Percentiles rank a stretch among this genome's conserved stretches.
These are phyloP conservation scores for Atherix ibis DNA, from an alignment of 2,888 invertebrate genomes.

Conservation along the genomic window DNA sequence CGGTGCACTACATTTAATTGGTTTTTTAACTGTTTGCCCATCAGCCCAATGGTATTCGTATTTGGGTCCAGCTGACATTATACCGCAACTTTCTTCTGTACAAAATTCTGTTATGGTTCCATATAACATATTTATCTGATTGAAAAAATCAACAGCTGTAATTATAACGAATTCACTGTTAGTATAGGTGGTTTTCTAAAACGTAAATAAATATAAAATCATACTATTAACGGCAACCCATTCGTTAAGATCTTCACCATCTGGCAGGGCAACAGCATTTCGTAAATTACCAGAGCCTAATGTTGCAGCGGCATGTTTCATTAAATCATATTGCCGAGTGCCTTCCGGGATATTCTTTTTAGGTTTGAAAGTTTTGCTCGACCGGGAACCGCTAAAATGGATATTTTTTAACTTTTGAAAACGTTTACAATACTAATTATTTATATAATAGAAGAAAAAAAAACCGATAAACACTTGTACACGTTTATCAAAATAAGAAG, in stretches of 20 bases:
- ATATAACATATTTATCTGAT: conserved; percentile 99
- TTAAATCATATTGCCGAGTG: conserved; percentile 95
- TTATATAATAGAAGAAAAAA: no score
- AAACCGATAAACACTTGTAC: no score
- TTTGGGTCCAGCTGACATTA: conserved; percentile 98
- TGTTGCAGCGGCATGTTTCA: conserved; percentile 98
- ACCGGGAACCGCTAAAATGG: conserved; percentile 41
- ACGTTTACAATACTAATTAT: no score
- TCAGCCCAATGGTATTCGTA: conserved; percentile 99
- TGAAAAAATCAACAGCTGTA: conserved; percentile 98
- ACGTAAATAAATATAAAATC: no score
- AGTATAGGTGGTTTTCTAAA: no score
- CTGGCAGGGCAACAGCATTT: conserved; percentile 90
- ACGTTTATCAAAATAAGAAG: no score
- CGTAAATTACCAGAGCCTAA: conserved; percentile 93
- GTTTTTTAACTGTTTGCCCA: conserved; percentile 94
- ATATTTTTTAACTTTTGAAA: no score
- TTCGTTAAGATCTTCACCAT: conserved; percentile 98
- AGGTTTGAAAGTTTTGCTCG: conserved; percentile 95
- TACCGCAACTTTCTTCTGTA: conserved; percentile 89
- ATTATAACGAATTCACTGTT: no score
- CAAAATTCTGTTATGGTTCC: conserved; percentile 99
- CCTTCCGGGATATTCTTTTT: conserved; percentile 98
- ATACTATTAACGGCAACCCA: conserved; percentile 99
- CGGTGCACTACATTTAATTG: conserved; percentile 96